Evolutionary conservation across 2,797 vertebrate genomes (phyloP), one percentile per base, ranked within the genome.

Genomic region (Schizopygopsis malacanthus): DNA sequence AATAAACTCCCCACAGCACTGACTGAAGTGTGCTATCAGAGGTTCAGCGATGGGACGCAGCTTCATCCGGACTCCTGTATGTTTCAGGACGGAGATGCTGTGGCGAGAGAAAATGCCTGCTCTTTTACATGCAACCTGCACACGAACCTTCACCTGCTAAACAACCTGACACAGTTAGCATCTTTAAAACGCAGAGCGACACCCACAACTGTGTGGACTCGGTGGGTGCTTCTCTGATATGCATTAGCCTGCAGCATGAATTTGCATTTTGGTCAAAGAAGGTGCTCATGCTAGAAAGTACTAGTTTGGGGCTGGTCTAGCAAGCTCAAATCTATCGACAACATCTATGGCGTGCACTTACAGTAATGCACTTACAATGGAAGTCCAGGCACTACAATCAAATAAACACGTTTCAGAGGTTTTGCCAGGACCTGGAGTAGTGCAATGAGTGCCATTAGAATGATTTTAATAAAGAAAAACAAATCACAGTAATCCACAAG

Each of bases 41-140:
- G 92, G 94, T 95, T 95, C 94, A 94, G 92, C 87, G 77, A 84
- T 54, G 86, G 94, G 93, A 93, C 94, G 93, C 63, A 67, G 77
- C 71, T 67, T 45, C 82, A 37, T 50, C 82, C 50, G 45, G 59
- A 65, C 75, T 73, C 22, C 71, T 25, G 11, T 0, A 20, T 16
- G 2, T 56, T 82, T 71, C 33, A 67, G 59, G 52, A 71, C 4
- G 9, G 70, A 59, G 83, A 59, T 50, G 75, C 22, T 25, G 47
- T 25, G 47, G 59, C 6, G 7, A 45, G 50, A 63, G 16, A 81
- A 81, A 54, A n/a, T 28, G 1, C 8, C 45, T 47, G 65, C 47
- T 59, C 20, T 79, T 52, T 47, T 54, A 43, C n/a, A 81, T 39
- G 33, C 52, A 54, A 67, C 70, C 39, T 65, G 85, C 6, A 45